Percentiles rank a stretch among this genome's conserved stretches.
These are phyloP conservation scores for Entomyzon cyanotis DNA, from an alignment of 2,113 vertebrate species.

Conservation along the genomic window DNA sequence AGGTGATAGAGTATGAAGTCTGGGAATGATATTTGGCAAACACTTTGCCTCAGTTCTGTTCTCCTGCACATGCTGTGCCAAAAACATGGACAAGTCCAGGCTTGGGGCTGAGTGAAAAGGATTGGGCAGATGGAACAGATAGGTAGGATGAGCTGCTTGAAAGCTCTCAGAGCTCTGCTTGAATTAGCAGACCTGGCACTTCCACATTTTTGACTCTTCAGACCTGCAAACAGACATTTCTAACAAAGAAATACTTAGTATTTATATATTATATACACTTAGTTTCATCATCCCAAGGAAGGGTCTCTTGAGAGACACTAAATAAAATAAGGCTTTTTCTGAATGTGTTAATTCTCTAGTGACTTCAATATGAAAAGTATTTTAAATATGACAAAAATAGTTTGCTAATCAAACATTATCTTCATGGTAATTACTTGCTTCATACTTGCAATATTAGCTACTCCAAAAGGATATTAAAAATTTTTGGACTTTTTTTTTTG, in stretches of 20 bases:
- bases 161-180: background rate
- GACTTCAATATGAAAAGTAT: background rate
- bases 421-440: background rate
- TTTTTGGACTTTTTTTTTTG: accelerated
- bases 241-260: background rate
- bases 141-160: background rate
- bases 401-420: background rate
- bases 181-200: background rate
- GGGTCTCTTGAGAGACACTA: background rate
- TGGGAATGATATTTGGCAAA: background rate
- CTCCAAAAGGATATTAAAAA: background rate
- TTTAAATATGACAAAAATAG: background rate
- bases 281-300: background rate
- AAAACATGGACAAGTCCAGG: background rate
- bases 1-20: background rate
- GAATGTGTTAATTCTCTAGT: background rate
- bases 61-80: background rate
- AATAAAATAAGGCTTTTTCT: background rate
- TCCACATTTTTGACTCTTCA: background rate
- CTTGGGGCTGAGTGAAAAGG: background rate
- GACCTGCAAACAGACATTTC: background rate
- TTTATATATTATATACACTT: too few species aligned
- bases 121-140: background rate
- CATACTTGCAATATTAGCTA: background rate
- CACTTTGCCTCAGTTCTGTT: background rate